Percentiles rank a stretch among this genome's conserved stretches.
Evolutionary conservation across 2,113 vertebrate species (phyloP).

Genomic region (Phyllostomus hastatus): DNA sequence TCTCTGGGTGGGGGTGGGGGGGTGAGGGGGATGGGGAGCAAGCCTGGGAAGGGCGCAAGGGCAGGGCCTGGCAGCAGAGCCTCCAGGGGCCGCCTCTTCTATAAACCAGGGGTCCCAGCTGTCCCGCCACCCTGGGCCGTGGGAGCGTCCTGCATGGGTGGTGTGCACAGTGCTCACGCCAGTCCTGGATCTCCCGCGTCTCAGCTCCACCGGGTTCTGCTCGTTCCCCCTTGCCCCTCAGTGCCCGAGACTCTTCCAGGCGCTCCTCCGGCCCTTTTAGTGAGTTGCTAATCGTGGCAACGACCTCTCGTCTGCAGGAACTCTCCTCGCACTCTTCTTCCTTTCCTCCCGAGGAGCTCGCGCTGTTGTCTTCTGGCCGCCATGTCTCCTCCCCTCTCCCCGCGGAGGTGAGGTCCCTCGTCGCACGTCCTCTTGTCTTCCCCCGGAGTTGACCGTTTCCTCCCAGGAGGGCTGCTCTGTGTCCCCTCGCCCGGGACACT

Average conservation of each 20-base stretch:
- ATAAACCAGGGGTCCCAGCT: neutral
- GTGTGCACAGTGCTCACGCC: too few species aligned
- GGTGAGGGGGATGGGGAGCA: neutral
- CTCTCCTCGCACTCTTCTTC: neutral
- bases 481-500: neutral
- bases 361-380: neutral
- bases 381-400: neutral
- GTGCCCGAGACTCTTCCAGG: neutral
- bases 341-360: neutral
- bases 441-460: neutral
- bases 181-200: too few species aligned
- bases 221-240: neutral
- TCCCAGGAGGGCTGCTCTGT: neutral
- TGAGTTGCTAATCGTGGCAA: neutral
- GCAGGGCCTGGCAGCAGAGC: neutral
- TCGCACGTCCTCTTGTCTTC: neutral
- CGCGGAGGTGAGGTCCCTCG: neutral
- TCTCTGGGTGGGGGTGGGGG: neutral
- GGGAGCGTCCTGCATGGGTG: too few species aligned
- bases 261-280: neutral
- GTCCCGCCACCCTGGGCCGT: too few species aligned
- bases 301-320: neutral
- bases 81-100: neutral
- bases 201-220: too few species aligned
- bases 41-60: neutral